A percentile compares a stretch with the other conserved stretches of the same genome.
Conservation (phyloP, 2,888 invertebrate species). For the Synergus laeviventris region DNA sequence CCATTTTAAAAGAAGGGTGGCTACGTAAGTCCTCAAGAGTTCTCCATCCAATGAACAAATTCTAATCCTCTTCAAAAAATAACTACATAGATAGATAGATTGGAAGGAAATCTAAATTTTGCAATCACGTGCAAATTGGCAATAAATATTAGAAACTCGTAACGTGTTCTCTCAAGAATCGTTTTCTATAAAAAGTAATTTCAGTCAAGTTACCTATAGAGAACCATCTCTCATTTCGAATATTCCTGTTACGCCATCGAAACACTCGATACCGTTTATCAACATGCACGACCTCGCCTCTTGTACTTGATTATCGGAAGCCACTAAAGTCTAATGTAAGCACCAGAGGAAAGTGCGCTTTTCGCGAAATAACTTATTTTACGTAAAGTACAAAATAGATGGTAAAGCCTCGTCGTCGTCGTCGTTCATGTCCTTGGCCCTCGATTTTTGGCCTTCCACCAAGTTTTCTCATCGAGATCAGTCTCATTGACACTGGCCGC, state of each 20-base stretch:
- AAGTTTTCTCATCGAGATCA: constrained; percentile 49
- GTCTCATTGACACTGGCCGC: constrained; percentile 43
- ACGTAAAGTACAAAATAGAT: neutral
- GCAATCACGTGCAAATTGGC: neutral
- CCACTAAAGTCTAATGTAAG: neutral
- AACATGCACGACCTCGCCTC: constrained; percentile 12
- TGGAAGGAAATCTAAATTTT: neutral
- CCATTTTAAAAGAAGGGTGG: neutral
- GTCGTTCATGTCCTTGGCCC: constrained; percentile 46
- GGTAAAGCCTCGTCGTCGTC: constrained; percentile 13
- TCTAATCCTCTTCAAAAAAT: too few relatives aligned
- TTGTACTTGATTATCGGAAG: constrained; percentile 25
- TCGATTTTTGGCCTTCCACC: constrained; percentile 53
- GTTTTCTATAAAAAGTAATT: constrained; percentile 28
- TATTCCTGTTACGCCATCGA: constrained; percentile 25
- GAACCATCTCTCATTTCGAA: constrained; percentile 2
- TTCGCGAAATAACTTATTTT: neutral
- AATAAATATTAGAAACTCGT: neutral
- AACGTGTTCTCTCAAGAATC: neutral
- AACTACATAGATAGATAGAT: too few relatives aligned
- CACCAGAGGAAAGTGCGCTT: neutral
- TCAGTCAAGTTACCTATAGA: constrained; percentile 22
- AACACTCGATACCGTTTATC: constrained; percentile 29
- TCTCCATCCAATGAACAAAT: neutral
- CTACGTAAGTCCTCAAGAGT: neutral